Percentiles rank a stretch among this genome's conserved stretches.
Conservation (phyloP, 2,113 vertebrate genomes). For the Salvelinus namaycush region DNA sequence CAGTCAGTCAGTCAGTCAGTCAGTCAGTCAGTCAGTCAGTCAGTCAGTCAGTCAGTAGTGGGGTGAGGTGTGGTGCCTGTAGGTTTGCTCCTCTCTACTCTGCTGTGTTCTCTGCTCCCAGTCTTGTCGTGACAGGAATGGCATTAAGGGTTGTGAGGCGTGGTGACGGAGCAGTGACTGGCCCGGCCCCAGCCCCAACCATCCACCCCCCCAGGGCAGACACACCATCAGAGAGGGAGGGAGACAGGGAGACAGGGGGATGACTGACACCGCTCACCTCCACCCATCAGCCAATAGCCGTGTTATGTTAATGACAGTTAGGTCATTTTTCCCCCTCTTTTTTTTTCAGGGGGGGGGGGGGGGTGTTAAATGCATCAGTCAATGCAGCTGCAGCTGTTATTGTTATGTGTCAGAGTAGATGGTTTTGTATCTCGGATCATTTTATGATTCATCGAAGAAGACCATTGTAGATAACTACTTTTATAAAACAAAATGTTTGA, state of each 20-base stretch:
- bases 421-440: no score
- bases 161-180: constrained; percentile 66
- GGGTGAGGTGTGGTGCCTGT: constrained; percentile 71
- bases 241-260: not conserved
- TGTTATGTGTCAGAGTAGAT: no score
- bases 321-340: no score
- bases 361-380: no score
- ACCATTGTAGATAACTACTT: no score
- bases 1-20: constrained; percentile 14
- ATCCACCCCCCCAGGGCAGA: constrained; percentile 22
- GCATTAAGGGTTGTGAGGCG: constrained; percentile 65
- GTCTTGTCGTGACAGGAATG: constrained; percentile 74
- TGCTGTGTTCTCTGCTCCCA: constrained; percentile 30
- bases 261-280: constrained; percentile 46
- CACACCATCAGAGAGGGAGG: not conserved
- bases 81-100: constrained; percentile 52
- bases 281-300: constrained; percentile 50
- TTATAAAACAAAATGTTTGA: no score
- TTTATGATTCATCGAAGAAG: no score
- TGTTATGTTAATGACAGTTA: constrained; percentile 50
- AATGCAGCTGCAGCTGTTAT: no score
- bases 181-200: constrained; percentile 42
- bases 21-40: no score
- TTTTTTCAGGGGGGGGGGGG: no score
- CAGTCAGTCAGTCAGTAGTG: constrained; percentile 16